A percentile compares a stretch with the other conserved stretches of the same genome.
Conservation (phyloP, 2,888 invertebrate genomes). For the Pollenia griseotomentosa region DNA sequence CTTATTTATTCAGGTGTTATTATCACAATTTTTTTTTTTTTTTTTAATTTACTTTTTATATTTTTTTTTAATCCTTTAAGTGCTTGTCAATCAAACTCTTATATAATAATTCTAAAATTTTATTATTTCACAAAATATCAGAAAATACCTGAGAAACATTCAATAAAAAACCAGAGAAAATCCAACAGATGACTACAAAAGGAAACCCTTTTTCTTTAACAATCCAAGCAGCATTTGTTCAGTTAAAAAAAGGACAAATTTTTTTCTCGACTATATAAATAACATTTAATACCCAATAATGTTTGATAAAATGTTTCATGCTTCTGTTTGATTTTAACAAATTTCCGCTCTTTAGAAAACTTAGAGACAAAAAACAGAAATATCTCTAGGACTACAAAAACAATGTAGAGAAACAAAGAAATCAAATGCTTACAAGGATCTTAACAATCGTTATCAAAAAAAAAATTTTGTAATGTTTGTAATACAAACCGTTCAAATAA, state of each 20-base stretch:
- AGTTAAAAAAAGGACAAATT: constrained; percentile 12
- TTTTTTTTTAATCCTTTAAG: constrained; percentile 51
- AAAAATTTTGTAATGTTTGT: background rate
- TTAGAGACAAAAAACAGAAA: too few species aligned
- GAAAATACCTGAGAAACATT: constrained; percentile 17
- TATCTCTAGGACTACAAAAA: background rate
- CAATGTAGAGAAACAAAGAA: background rate
- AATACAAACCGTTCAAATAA: constrained; percentile 14
- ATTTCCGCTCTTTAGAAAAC: constrained; percentile 30
- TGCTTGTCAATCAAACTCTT: constrained; percentile 62
- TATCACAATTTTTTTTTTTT: background rate
- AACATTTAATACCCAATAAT: constrained; percentile 36
- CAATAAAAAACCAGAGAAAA: background rate
- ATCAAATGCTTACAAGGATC: constrained; percentile 27
- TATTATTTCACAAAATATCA: background rate
- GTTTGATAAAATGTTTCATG: constrained; percentile 22
- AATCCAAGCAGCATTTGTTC: constrained; percentile 10
- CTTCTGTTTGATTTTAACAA: constrained; percentile 21
- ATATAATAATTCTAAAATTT: constrained; percentile 23
- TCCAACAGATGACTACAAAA: constrained; percentile 11
- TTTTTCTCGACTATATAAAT: constrained; percentile 15
- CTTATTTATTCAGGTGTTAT: constrained; percentile 50
- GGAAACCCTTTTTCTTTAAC: constrained; percentile 20
- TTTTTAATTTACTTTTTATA: background rate
- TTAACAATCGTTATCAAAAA: background rate